A percentile compares a stretch with the other conserved stretches of the same genome.
Conservation (phyloP, 2,888 invertebrate species). For the Ischnus inquisitorius region DNA sequence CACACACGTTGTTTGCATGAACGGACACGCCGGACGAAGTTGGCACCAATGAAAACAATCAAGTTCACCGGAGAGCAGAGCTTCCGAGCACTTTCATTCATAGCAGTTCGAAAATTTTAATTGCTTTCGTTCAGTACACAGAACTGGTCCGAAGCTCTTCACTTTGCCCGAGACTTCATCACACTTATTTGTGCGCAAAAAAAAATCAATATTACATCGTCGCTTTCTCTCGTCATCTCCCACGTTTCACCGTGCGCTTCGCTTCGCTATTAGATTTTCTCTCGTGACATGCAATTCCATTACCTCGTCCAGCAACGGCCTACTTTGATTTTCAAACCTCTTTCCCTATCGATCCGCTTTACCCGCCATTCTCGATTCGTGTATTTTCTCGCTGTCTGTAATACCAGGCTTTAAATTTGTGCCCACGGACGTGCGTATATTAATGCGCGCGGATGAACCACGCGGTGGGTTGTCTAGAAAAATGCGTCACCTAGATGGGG, state of each 20-base stretch:
- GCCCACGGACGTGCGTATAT: background rate
- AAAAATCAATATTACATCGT: conserved; percentile 30
- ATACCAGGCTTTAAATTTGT: background rate
- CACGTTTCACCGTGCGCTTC: background rate
- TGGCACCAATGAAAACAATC: background rate
- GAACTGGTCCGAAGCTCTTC: background rate
- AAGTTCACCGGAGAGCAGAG: background rate
- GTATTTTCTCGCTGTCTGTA: background rate
- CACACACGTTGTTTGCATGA: background rate
- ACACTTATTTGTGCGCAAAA: conserved; percentile 4
- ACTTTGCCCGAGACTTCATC: background rate
- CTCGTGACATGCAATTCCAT: conserved; percentile 56
- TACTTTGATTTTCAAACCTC: conserved; percentile 57
- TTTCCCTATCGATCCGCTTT: conserved; percentile 50
- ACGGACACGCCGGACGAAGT: background rate
- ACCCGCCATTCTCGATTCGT: conserved; percentile 58
- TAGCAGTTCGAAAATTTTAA: conserved; percentile 8
- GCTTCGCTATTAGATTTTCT: conserved; percentile 18
- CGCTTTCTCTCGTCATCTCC: background rate
- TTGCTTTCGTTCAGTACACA: background rate
- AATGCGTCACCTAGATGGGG: conserved; percentile 36
- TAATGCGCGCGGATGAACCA: background rate
- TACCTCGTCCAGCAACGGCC: conserved; percentile 46
- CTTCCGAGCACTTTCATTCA: conserved; percentile 18
- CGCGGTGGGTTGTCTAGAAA: background rate